Evolutionary conservation across 2,797 vertebrate species (phyloP), one percentile per base, ranked within the genome.

Genomic region (Enoplosus armatus): DNA sequence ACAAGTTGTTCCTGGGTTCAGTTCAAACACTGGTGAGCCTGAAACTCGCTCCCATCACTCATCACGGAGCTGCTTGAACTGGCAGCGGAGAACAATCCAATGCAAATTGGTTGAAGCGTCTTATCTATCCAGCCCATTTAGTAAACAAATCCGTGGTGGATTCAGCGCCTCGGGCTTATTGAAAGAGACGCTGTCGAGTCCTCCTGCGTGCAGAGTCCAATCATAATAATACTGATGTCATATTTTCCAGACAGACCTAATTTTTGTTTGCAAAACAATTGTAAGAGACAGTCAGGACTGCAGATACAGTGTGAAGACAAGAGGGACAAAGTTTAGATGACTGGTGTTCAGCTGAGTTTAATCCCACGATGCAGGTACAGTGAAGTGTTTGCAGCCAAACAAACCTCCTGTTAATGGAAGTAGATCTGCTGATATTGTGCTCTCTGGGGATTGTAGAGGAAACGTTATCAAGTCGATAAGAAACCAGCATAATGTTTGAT

Each of bases 61-160:
- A 77, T 70, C 82, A 4, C 24, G 1, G 35, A 26, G 75, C 67
- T 56, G 83, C 85, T 70, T 61, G 48, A 67, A 69, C 70, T 83
- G 77, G 84, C 87, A 88, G 86, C 56, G 18, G 58, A 63, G 53
- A 87, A 81, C 88, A 87, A 82, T 60, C 58, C 64, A 48, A 22
- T 47, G 41, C 72, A 90, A 89, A 85, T 72, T 51, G 75, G 35
- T 54, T 79, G 70, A 85, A 62, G 75, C 72, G 63, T 82, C 81
- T 85, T 76, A 87, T 90, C 89, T 83, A 22, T 82, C 39, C 89
- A 71, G 76, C 84, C 79, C 85, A 82, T 85, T 92, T 83, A 87
- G 80, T 85, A 87, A 88, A 91, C 84, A 91, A 87, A 88, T 80
- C 85, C 62, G 1, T 1, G 24, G 29, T 45, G 75, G 83, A 80